phyloP scores from a whole-genome alignment of 2,113 vertebrate genomes.

The Corythaixoides concolor region DNA sequence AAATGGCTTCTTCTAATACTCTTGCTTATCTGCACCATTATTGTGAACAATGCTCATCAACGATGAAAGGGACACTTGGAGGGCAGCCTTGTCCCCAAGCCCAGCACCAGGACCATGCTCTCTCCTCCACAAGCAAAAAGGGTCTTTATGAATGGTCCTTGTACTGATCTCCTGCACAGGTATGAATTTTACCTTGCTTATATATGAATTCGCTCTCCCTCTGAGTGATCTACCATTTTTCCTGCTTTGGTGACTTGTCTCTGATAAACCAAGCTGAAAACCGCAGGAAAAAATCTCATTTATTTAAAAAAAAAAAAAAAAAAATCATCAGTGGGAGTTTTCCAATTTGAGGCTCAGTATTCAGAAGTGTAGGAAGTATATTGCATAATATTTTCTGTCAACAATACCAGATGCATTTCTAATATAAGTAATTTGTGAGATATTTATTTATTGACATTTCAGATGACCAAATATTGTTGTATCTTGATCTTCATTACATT shows the following conservation, averaged over 20 bases:
- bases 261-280: background rate
- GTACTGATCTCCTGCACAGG: background rate
- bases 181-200: background rate
- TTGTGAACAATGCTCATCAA: background rate
- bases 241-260: background rate
- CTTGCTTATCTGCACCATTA: background rate
- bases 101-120: background rate
- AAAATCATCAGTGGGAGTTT: background rate
- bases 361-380: background rate
- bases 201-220: background rate
- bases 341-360: background rate
- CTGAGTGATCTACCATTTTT: background rate
- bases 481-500: background rate
- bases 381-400: background rate
- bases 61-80: background rate
- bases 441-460: background rate
- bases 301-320: background rate
- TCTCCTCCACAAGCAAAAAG: background rate
- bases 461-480: background rate
- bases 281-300: background rate
- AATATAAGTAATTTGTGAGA: background rate
- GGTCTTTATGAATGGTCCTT: background rate
- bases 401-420: background rate
- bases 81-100: background rate
- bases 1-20: background rate